Evolutionary conservation across 2,797 vertebrate genomes (phyloP), one percentile per base, ranked within the genome.

Genomic region (Neosilurus hyrtlii): DNA sequence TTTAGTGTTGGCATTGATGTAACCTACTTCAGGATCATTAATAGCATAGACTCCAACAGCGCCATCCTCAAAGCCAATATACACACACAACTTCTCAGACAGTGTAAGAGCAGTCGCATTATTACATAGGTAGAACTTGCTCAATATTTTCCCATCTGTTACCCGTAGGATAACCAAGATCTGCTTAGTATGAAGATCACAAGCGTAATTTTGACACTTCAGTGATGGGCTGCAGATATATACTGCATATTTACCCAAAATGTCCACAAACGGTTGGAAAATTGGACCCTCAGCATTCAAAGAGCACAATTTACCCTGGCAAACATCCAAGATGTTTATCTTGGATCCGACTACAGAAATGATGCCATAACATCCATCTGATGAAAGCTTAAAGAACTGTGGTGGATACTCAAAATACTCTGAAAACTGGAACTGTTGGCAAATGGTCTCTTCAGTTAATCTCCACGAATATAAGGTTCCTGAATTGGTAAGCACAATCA

Each of bases 11-110:
- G 82, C 37, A 0, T 52, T 82, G 67, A 83, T 81, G 43, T 88
- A 84, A 16, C 67, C 61, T 4, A 83, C 56, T 2, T 35, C 71
- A 4, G 1, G 26, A 62, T 94, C 92, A 83, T 68, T 86, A 77
- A 95, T 80, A 6, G 89, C 87, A 85, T 94, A 96, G 59, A 94
- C 89, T 15, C 92, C 94, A 5, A 96, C 86, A 37, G 94, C 92
- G 9, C 95, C 95, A 14, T 96, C 95, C 81, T 91, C 90, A 88
- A 95, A 95, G 2, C 95, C 95, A 71, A 96, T 91, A 88, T 92
- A 93, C 68, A 94, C 90, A 78, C 70, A 79, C 59, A 87, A 86
- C 67, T 79, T 88, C 74, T 91, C 83, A 35, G 89, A 88, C 59
- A 93, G 79, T 16, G 81, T 76, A 80, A 96, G 57, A 77, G 89